Evolutionary conservation across 2,888 invertebrate genomes (phyloP).

Genomic region (Dynastes hyllus): DNA sequence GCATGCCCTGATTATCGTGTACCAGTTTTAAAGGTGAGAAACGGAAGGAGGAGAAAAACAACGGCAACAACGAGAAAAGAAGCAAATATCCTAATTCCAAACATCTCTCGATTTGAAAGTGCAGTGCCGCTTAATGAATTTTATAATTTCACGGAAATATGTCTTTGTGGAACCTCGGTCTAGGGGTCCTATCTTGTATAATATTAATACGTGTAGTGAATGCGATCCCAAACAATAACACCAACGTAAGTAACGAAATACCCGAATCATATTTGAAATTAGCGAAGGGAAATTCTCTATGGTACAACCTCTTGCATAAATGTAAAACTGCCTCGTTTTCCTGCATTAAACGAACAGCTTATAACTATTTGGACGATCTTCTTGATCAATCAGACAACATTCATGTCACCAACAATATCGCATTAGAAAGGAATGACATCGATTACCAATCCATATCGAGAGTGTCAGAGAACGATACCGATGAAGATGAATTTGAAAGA

Average conservation of each 20-base stretch:
- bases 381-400: conserved; percentile 72
- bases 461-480: conserved; percentile 62
- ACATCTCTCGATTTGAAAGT: conserved; percentile 56
- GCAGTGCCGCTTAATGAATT: conserved; percentile 52
- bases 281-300: conserved; percentile 75
- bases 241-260: conserved; percentile 60
- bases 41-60: conserved; percentile 19
- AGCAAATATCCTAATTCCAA: not conserved
- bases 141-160: conserved; percentile 45
- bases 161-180: conserved; percentile 53
- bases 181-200: conserved; percentile 52
- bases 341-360: conserved; percentile 86
- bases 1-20: conserved; percentile 66
- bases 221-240: conserved; percentile 63
- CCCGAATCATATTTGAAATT: conserved; percentile 64
- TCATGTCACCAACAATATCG: conserved; percentile 75
- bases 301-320: conserved; percentile 83
- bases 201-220: conserved; percentile 52
- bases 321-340: conserved; percentile 80
- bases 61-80: conserved; percentile 28
- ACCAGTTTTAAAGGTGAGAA: conserved; percentile 60
- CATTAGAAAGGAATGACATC: conserved; percentile 64
- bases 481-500: conserved; percentile 69
- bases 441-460: conserved; percentile 58
- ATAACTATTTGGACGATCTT: conserved; percentile 80